Base-by-base conservation (phyloP, 2,888 invertebrate genomes). In the Temnothorax ravouxi region DNA sequence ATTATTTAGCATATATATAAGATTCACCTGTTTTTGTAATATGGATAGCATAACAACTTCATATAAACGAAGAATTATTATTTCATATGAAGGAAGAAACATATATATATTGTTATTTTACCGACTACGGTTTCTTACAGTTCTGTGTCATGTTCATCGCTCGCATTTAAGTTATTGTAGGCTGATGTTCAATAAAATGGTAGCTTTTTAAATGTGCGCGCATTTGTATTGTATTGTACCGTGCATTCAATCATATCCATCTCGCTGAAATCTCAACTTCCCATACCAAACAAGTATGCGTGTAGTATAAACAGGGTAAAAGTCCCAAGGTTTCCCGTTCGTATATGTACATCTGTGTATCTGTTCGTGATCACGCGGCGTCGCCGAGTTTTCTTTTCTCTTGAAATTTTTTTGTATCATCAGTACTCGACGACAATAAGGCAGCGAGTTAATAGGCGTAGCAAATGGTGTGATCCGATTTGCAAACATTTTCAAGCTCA, bases 371-470 rank as follows among this genome's bases (percentile, higher is more conserved):
- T 77, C 67, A 38, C 41, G 15, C n/a, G 29, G 21, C 52, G 38
- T 52, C 76, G 76, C 52, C 66, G 25, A 67, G 52, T 77, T 77
- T 67, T 67, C 76, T 67, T 67, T 41, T 77, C 54, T 67, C 41
- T 41, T 77, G 41, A 54, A 69, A 69, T 25, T 69, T 77, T 76
- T 77, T 77, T 77, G 54, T 15, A 38, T 77, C 54, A 38, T 77
- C 69, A 21, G 29, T 67, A 69, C 77, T 54, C 41, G 29, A 67
- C 13, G 25, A 29, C 8, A 44, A 15, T 47, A 50, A 44, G 44
- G 25, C 34, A 34, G 6, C 54, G 52, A 67, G 41, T 76, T 77
- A 77, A 77, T 77, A 77, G 77, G 71, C 77, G 77, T 77, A 77
- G 71, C 54, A n/a, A 77, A 25, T 4, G 34, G 52, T 67, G 41